Conservation (phyloP, 2,888 invertebrate species). For the Lasioglossum leucozonium region DNA sequence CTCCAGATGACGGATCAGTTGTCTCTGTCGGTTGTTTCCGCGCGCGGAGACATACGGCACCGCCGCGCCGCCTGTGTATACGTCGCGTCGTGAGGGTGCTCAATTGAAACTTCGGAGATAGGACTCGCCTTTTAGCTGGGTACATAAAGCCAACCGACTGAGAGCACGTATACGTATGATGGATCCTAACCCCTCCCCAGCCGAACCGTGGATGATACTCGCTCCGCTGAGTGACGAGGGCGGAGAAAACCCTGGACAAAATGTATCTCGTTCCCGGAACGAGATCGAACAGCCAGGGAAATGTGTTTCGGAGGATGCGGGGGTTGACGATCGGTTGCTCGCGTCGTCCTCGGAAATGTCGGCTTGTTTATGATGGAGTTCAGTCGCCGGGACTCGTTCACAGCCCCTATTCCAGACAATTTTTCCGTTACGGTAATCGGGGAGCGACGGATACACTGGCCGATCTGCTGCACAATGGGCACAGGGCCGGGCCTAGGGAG, state of each 20-base stretch:
- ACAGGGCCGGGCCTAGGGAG: too few species aligned
- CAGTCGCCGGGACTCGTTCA: background rate
- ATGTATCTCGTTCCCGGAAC: conserved; percentile 36
- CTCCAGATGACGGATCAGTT: conserved; percentile 56
- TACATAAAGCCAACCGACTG: conserved; percentile 15
- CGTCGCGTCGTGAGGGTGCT: conserved; percentile 39
- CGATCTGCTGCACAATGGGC: background rate
- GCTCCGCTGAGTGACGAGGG: background rate
- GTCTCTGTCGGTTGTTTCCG: conserved; percentile 35
- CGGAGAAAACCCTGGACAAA: conserved; percentile 18
- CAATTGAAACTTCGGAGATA: conserved; percentile 55
- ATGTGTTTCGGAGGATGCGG: conserved; percentile 14
- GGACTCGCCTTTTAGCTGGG: conserved; percentile 41
- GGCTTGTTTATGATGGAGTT: conserved; percentile 26
- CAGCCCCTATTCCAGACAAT: background rate
- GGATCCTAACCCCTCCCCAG: conserved; percentile 5
- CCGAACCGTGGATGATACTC: conserved; percentile 32
- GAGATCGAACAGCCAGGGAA: background rate
- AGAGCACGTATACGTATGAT: conserved; percentile 19
- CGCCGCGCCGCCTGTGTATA: background rate
- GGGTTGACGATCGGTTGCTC: background rate
- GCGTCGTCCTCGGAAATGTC: conserved; percentile 1
- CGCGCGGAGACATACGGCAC: conserved; percentile 13
- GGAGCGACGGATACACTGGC: background rate
- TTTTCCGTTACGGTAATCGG: background rate